These are phyloP conservation scores for Chromis chromis DNA, from an alignment of 2,797 vertebrate genomes.

Conservation along the genomic window DNA sequence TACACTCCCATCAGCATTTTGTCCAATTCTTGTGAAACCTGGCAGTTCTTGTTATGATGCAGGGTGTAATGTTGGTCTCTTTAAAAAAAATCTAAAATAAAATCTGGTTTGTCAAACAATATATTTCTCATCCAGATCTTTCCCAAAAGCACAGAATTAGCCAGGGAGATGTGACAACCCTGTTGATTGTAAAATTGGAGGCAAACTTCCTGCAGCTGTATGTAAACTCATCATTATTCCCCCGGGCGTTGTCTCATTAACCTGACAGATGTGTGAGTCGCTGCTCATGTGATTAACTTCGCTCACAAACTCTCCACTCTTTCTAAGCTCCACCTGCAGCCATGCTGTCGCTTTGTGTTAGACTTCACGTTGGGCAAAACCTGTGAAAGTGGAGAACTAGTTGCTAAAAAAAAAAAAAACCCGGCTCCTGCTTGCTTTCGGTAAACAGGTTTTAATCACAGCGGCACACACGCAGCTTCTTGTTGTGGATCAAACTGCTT, in stretches of 20 bases:
- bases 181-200: constrained; percentile 88
- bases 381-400: constrained; percentile 43
- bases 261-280: constrained; percentile 90
- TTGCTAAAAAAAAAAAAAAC: constrained; percentile 25
- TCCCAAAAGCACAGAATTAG: constrained; percentile 83
- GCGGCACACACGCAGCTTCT: background rate
- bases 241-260: constrained; percentile 90
- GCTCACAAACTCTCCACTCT: constrained; percentile 75
- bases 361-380: constrained; percentile 59
- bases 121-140: constrained; percentile 52
- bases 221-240: constrained; percentile 92
- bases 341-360: constrained; percentile 77
- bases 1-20: constrained; percentile 63
- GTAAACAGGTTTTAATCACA: constrained; percentile 47
- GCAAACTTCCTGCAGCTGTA: constrained; percentile 89
- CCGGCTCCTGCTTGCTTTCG: constrained; percentile 10
- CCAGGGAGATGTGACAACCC: constrained; percentile 79
- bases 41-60: constrained; percentile 19
- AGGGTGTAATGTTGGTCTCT: constrained; percentile 10
- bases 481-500: constrained; percentile 18
- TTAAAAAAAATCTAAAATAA: constrained; percentile 35
- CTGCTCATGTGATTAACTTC: constrained; percentile 84
- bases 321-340: constrained; percentile 82
- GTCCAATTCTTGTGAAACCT: constrained; percentile 49
- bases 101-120: constrained; percentile 16